A percentile compares a stretch with the other conserved stretches of the same genome.
Evolutionary conservation across 2,113 vertebrate genomes (phyloP).

Genomic region (Cyprinodon variegatus): DNA sequence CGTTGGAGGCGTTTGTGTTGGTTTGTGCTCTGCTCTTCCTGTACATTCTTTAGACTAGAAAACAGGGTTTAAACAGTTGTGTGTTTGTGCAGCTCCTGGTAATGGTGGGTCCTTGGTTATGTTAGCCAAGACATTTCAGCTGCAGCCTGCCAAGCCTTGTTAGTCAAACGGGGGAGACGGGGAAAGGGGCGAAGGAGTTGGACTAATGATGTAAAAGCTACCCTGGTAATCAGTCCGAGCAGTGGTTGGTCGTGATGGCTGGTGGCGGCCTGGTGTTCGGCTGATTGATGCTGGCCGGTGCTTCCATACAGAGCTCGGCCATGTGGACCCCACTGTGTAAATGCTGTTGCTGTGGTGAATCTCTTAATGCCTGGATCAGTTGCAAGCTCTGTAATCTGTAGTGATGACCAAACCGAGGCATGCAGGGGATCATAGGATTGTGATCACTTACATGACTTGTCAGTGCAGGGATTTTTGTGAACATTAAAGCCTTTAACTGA

Average conservation of each 20-base stretch:
- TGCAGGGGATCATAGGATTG: constrained; percentile 34
- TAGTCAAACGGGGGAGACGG: constrained; percentile 58
- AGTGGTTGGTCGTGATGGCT: constrained; percentile 68
- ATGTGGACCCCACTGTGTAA: constrained; percentile 77
- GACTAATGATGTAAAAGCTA: constrained; percentile 75
- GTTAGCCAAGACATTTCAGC: constrained; percentile 67
- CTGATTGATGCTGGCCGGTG: constrained; percentile 76
- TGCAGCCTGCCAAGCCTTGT: constrained; percentile 64
- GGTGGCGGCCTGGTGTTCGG: constrained; percentile 63
- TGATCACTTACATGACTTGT: constrained; percentile 8
- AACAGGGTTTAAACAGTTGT: constrained; percentile 58
- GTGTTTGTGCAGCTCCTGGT: constrained; percentile 50
- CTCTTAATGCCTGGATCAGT: constrained; percentile 65
- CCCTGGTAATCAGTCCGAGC: constrained; percentile 75
- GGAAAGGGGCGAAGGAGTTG: constrained; percentile 47
- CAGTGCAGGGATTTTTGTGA: constrained; percentile 13
- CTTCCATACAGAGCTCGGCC: constrained; percentile 61
- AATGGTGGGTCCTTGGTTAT: constrained; percentile 41
- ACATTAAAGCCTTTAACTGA: constrained; percentile 2
- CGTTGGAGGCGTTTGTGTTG: constrained; percentile 58
- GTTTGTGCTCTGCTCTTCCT: constrained; percentile 21
- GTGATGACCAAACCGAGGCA: constrained; percentile 40
- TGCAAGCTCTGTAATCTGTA: constrained; percentile 56
- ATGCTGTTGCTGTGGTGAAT: constrained; percentile 74
- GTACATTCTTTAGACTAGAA: constrained; percentile 10